phyloP scores from a whole-genome alignment of 2,113 vertebrate species.

The Ailuropoda melanoleuca region DNA sequence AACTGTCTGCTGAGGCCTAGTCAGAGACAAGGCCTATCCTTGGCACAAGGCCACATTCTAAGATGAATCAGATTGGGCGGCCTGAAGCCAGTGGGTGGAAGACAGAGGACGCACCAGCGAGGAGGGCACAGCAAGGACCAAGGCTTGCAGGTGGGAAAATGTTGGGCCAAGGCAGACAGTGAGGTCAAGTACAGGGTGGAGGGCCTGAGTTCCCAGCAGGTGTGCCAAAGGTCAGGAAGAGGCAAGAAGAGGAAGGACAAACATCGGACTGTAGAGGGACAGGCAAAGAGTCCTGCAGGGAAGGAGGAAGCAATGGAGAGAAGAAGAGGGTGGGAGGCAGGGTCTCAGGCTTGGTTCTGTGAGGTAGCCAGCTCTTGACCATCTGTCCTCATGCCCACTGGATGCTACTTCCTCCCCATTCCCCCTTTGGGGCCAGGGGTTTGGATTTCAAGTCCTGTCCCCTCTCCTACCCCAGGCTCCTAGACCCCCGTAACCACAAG shows the following conservation, averaged over 20 bases:
- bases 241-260: neutral
- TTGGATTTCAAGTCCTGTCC: neutral
- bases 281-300: neutral
- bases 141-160: neutral
- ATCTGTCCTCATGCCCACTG: neutral
- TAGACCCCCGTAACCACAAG: neutral
- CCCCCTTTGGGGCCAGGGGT: neutral
- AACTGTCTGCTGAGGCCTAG: constrained; percentile 42
- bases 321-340: neutral
- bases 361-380: neutral
- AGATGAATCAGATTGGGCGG: constrained; percentile 58
- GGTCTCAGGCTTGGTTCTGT: neutral
- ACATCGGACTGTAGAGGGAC: neutral
- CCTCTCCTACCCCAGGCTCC: neutral
- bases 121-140: constrained; percentile 44
- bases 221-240: neutral
- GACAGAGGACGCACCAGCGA: constrained; percentile 23
- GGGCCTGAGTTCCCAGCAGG: neutral
- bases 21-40: constrained; percentile 51
- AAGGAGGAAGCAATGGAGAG: neutral
- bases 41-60: constrained; percentile 64
- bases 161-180: neutral
- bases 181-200: neutral
- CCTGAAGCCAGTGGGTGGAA: constrained; percentile 58
- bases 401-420: neutral